Evolutionary conservation across 2,888 invertebrate species (phyloP).

Genomic region (Ectemnius continuus): DNA sequence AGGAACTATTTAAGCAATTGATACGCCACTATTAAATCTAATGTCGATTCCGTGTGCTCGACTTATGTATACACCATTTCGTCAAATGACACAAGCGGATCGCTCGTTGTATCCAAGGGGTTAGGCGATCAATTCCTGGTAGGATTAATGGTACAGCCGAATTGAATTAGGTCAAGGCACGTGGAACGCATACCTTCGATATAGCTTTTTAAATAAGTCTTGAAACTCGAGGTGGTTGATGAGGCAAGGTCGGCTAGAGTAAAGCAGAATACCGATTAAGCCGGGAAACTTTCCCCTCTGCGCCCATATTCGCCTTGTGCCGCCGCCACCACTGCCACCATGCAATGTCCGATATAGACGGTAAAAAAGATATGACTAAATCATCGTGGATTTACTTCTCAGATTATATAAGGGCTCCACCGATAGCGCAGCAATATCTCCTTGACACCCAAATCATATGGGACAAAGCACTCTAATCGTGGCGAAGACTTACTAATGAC

Average conservation of each 20-base stretch:
- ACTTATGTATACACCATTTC: no score
- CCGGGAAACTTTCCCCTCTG: slow-evolving; percentile 40
- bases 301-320: slow-evolving; percentile 23
- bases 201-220: slow-evolving; percentile 15
- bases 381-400: background rate
- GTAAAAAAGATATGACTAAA: no score
- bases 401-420: background rate
- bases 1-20: slow-evolving; percentile 28
- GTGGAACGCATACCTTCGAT: slow-evolving; percentile 14
- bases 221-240: slow-evolving; percentile 23
- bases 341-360: no score
- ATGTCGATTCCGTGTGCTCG: background rate
- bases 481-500: background rate
- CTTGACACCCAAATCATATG: background rate
- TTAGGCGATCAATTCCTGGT: no score
- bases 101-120: no score
- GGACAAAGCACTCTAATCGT: background rate
- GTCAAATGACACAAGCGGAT: no score
- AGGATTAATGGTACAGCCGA: no score
- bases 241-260: slow-evolving; percentile 46
- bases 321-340: background rate
- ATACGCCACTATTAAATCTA: background rate
- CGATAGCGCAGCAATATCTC: background rate
- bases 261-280: slow-evolving; percentile 32
- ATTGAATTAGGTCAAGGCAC: slow-evolving; percentile 2